Evolutionary conservation across 2,113 vertebrate genomes (phyloP).

Genomic region (Theropithecus gelada): DNA sequence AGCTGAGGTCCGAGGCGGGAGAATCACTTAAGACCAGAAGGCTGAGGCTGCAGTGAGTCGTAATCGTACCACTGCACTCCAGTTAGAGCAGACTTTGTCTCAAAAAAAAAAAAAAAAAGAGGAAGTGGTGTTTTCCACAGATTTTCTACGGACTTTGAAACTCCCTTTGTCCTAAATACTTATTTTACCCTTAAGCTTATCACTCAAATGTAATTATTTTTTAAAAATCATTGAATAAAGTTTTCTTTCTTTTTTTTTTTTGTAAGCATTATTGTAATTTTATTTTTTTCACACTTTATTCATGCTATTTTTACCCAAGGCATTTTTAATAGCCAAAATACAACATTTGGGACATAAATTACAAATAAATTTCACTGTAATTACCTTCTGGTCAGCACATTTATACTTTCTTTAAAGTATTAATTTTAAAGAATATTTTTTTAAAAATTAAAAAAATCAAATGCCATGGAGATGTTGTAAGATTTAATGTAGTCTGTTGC

Average conservation of each 20-base stretch:
- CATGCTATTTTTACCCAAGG: neutral
- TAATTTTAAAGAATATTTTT: neutral
- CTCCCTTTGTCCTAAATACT: neutral
- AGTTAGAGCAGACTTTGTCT: too few relatives aligned
- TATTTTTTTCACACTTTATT: neutral
- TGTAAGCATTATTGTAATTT: neutral
- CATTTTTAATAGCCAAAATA: constrained; percentile 3
- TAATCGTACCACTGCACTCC: too few relatives aligned
- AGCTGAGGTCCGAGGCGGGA: too few relatives aligned
- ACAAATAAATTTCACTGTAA: constrained; percentile 49
- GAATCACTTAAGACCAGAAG: too few relatives aligned
- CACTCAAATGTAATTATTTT: neutral
- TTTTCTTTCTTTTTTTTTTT: neutral
- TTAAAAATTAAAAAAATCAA: neutral
- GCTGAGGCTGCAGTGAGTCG: too few relatives aligned
- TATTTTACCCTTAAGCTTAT: neutral
- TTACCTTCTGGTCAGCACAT: constrained; percentile 41
- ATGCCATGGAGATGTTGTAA: neutral
- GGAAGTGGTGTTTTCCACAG: neutral
- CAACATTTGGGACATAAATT: constrained; percentile 59
- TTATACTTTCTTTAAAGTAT: neutral
- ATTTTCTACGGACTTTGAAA: neutral
- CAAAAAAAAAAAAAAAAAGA: too few relatives aligned
- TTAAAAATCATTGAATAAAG: neutral
- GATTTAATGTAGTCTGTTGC: neutral